Percentiles rank a stretch among this genome's conserved stretches.
Conservation (phyloP, 2,888 invertebrate species). For the Diaprepes abbreviatus region DNA sequence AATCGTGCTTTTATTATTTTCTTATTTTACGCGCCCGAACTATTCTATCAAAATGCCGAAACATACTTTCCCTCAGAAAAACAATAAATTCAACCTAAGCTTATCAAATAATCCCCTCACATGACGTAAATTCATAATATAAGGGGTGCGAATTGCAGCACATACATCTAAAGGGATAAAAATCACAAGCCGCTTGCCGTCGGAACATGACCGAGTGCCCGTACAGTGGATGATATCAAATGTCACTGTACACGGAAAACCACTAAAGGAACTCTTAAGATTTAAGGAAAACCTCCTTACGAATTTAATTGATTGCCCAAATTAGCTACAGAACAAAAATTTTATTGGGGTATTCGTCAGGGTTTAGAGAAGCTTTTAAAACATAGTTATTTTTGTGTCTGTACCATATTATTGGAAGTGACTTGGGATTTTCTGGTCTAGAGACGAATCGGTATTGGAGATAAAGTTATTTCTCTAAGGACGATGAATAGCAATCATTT, state of each 20-base stretch:
- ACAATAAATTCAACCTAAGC: slow-evolving; percentile 28
- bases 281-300: slow-evolving; percentile 26
- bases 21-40: neutral
- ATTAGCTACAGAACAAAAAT: slow-evolving; percentile 8
- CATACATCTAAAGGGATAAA: slow-evolving; percentile 48
- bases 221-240: slow-evolving; percentile 46
- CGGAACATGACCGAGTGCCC: slow-evolving; percentile 49
- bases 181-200: slow-evolving; percentile 47
- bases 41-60: neutral
- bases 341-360: neutral
- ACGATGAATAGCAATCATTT: too few relatives aligned
- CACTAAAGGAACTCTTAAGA: slow-evolving; percentile 38
- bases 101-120: slow-evolving; percentile 25
- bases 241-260: slow-evolving; percentile 47
- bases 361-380: too few relatives aligned
- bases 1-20: neutral
- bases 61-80: slow-evolving; percentile 8
- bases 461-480: too few relatives aligned
- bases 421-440: too few relatives aligned
- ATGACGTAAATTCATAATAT: slow-evolving; percentile 38
- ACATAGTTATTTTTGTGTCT: too few relatives aligned
- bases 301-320: slow-evolving; percentile 41
- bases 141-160: slow-evolving; percentile 40
- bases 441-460: too few relatives aligned
- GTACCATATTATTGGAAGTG: too few relatives aligned